Evolutionary conservation across 2,797 vertebrate genomes (phyloP).

Genomic region (Phaenicophaeus curvirostris): DNA sequence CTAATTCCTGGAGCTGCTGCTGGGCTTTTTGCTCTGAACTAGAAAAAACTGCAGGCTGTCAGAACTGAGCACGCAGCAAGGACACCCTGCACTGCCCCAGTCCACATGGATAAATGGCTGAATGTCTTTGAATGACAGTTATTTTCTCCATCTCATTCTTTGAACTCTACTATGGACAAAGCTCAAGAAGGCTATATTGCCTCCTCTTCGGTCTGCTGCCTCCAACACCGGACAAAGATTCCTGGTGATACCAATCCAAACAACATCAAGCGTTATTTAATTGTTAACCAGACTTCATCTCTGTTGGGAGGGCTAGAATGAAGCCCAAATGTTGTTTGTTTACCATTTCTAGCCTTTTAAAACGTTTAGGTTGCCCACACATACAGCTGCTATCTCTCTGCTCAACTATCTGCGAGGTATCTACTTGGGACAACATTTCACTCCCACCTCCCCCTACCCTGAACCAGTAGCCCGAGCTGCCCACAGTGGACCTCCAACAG

Average conservation of each 20-base stretch:
- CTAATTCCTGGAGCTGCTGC: conserved; percentile 13
- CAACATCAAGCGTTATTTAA: not conserved
- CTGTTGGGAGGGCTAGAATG: not conserved
- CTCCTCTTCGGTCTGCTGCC: not conserved
- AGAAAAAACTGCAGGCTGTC: not conserved
- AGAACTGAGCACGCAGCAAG: conserved; percentile 11
- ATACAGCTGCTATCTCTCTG: not conserved
- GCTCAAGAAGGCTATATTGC: not conserved
- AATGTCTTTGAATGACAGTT: not conserved
- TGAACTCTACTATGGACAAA: not conserved
- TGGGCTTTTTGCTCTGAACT: not conserved
- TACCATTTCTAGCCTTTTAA: not conserved
- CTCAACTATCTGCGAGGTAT: not conserved
- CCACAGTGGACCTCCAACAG: not conserved
- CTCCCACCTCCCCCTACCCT: not conserved
- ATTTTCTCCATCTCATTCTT: not conserved
- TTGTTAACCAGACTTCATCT: not conserved
- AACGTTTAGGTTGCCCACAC: not conserved
- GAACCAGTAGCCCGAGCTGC: not conserved
- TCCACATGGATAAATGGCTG: not conserved
- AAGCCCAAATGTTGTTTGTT: not conserved
- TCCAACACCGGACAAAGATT: not conserved
- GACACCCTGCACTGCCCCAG: not conserved
- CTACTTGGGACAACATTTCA: not conserved
- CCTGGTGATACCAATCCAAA: not conserved